Percentiles rank a stretch among this genome's conserved stretches.
phyloP scores from a whole-genome alignment of 1,140 invertebrate genomes.

The Diorhabda sublineata region DNA sequence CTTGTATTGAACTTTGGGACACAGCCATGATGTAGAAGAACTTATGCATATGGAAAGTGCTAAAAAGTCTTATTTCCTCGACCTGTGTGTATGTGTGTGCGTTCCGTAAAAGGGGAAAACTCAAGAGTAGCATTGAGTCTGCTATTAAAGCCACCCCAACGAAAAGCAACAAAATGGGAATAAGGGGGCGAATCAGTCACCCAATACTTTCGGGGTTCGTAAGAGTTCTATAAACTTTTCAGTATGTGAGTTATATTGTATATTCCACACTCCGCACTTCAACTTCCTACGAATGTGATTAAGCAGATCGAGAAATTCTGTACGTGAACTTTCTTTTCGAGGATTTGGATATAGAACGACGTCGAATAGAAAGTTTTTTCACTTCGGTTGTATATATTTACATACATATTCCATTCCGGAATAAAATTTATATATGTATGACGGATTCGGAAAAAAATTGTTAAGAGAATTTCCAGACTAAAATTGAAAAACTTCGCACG shows the following conservation, averaged over 20 bases:
- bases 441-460: no score
- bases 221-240: neutral
- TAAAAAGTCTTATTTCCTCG: neutral
- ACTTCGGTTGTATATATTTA: constrained; percentile 2
- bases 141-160: neutral
- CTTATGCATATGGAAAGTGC: neutral
- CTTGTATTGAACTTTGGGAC: no score
- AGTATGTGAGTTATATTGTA: constrained; percentile 2
- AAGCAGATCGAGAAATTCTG: neutral
- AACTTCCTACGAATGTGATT: neutral
- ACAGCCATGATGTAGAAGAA: no score
- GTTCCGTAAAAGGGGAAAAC: constrained; percentile 1
- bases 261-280: constrained; percentile 1
- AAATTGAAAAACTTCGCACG: neutral
- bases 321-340: constrained; percentile 2
- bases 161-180: neutral
- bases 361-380: constrained; percentile 3
- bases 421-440: neutral
- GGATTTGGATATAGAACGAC: neutral
- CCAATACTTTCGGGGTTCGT: constrained; percentile 1
- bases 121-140: constrained; percentile 1
- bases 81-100: constrained; percentile 1
- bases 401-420: constrained; percentile 1
- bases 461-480: neutral
- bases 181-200: constrained; percentile 1